Evolutionary conservation across 2,113 vertebrate species (phyloP).

Genomic region (Myanophis thanlyinensis): DNA sequence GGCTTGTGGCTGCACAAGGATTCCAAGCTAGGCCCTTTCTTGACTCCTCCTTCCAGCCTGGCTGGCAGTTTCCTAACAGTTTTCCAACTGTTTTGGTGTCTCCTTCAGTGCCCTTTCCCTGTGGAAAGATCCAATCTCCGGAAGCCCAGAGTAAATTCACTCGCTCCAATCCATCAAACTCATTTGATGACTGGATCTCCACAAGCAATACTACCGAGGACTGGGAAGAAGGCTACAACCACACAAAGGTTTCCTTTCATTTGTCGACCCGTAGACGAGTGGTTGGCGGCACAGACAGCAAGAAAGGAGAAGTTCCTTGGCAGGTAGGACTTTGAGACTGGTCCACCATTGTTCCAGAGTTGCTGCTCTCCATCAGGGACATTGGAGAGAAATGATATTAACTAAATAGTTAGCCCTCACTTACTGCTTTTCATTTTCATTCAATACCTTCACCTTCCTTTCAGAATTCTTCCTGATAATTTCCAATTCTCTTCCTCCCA

Average conservation of each 20-base stretch:
- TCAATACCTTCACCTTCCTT: not conserved
- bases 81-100: not conserved
- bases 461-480: not conserved
- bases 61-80: not conserved
- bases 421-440: not conserved
- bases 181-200: not conserved
- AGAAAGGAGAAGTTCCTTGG: constrained; percentile 88
- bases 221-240: rapidly evolving
- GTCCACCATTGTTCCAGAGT: not conserved
- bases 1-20: not conserved
- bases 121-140: constrained; percentile 67
- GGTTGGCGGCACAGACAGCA: constrained; percentile 77
- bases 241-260: constrained; percentile 5
- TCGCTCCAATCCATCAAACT: not conserved
- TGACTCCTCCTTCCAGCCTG: not conserved
- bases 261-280: constrained; percentile 58
- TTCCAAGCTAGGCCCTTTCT: not conserved
- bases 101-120: constrained; percentile 69
- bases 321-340: constrained; percentile 77
- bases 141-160: constrained; percentile 14
- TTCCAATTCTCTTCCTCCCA: not conserved
- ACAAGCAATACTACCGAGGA: constrained; percentile 22
- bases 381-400: not conserved
- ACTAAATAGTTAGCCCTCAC: not conserved
- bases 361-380: not conserved